phyloP scores from a whole-genome alignment of 2,888 invertebrate species.

The Yponomeuta plumbellus region DNA sequence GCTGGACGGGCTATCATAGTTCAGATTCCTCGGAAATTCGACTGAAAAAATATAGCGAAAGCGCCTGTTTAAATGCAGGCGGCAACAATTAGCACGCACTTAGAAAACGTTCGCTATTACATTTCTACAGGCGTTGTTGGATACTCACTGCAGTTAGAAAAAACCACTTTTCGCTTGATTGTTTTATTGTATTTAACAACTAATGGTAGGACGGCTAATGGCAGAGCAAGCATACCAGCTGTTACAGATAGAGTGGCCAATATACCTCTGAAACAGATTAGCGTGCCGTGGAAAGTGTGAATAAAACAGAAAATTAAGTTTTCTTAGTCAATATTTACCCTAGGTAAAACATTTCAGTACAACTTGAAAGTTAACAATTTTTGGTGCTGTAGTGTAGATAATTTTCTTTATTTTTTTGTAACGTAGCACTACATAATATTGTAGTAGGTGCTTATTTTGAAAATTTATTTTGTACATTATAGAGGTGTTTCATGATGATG shows the following conservation, averaged over 20 bases:
- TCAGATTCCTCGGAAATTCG: conserved; percentile 70
- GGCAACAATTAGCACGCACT: conserved; percentile 5
- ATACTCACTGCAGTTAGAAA: conserved; percentile 85
- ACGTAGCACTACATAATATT: too few relatives aligned
- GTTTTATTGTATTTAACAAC: conserved; percentile 82
- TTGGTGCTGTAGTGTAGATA: too few relatives aligned
- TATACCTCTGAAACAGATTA: too few relatives aligned
- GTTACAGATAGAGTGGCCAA: conserved; percentile 50
- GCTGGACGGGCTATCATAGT: conserved; percentile 67
- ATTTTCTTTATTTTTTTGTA: too few relatives aligned
- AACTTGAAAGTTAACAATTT: too few relatives aligned
- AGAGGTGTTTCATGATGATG: too few relatives aligned
- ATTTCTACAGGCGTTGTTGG: not conserved
- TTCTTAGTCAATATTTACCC: too few relatives aligned
- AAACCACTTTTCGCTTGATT: conserved; percentile 83
- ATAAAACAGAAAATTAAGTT: too few relatives aligned
- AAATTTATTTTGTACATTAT: too few relatives aligned
- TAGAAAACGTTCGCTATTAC: conserved; percentile 1
- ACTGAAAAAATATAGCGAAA: conserved; percentile 44
- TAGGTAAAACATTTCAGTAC: too few relatives aligned
- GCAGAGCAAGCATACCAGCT: conserved; percentile 69
- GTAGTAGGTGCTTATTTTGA: too few relatives aligned
- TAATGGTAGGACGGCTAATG: conserved; percentile 82
- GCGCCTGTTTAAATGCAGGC: conserved; percentile 15
- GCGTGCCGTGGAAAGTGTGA: too few relatives aligned